A percentile compares a stretch with the other conserved stretches of the same genome.
Evolutionary conservation across 2,888 invertebrate species (phyloP).

Genomic region (Phortica okadai): DNA sequence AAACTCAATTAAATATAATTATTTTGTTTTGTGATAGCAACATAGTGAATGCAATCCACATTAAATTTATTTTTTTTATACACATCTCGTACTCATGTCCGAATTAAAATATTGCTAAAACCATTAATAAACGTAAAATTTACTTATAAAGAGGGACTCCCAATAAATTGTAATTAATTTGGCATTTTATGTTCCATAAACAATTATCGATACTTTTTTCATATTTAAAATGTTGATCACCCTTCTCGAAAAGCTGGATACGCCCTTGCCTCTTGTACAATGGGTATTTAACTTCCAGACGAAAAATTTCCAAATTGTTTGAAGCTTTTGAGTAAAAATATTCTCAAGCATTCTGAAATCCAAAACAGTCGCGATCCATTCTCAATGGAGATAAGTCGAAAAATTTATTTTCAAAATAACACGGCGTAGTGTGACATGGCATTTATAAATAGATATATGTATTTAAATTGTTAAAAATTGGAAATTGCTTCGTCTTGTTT

Average conservation of each 20-base stretch:
- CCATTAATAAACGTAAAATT: no score
- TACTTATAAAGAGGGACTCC: no score
- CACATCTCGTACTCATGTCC: no score
- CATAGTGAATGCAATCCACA: background rate
- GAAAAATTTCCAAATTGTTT: conserved; percentile 57
- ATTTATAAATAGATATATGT: conserved; percentile 20
- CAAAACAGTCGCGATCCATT: conserved; percentile 45
- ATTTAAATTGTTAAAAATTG: background rate
- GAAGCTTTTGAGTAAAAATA: conserved; percentile 40
- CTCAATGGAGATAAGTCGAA: conserved; percentile 43
- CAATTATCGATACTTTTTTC: no score
- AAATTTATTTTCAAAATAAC: conserved; percentile 38
- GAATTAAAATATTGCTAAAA: no score
- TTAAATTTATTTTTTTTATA: background rate
- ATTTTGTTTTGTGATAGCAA: conserved; percentile 64
- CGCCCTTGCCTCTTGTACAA: no score
- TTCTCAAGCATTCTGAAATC: conserved; percentile 35
- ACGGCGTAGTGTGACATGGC: background rate
- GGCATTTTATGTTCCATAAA: no score
- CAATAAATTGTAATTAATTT: no score
- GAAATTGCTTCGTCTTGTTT: background rate
- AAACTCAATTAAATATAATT: conserved; percentile 53
- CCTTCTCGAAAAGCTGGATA: no score
- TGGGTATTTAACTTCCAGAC: no score
- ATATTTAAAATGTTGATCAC: no score